Percentiles rank a stretch among this genome's conserved stretches.
Conservation (phyloP, 2,113 vertebrate genomes). For the Nyctereutes procyonoides region DNA sequence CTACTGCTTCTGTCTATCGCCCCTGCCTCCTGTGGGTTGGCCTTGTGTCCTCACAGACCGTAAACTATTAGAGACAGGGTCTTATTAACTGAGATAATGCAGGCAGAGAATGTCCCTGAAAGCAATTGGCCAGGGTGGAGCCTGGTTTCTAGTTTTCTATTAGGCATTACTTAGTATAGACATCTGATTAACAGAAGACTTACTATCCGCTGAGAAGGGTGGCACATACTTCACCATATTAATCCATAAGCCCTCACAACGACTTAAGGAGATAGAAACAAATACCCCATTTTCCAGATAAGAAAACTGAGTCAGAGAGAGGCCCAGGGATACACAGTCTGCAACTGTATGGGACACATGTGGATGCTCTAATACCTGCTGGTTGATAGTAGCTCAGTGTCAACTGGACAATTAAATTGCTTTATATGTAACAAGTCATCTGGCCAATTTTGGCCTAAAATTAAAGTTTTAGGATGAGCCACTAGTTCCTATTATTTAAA, state of each 20-base stretch:
- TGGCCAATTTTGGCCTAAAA: neutral
- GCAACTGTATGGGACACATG: neutral
- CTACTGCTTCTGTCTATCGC: neutral
- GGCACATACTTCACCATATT: neutral
- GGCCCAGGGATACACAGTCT: neutral
- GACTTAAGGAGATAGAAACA: neutral
- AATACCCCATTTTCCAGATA: neutral
- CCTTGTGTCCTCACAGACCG: neutral
- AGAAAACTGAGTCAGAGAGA: neutral
- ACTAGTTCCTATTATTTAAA: constrained; percentile 17
- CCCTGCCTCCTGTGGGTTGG: neutral
- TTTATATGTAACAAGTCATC: neutral
- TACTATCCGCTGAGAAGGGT: neutral
- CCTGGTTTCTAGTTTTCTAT: neutral
- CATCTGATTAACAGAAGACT: neutral
- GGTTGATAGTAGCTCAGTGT: neutral
- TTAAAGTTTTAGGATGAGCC: neutral
- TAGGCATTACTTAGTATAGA: neutral
- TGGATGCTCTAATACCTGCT: neutral
- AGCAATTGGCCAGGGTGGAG: neutral
- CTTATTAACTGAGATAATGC: neutral
- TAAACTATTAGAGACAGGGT: neutral
- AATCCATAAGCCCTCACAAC: neutral
- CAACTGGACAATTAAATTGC: neutral
- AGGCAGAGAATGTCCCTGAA: neutral